Conservation (phyloP, 2,113 vertebrate genomes). For the Platycercus adscitus region DNA sequence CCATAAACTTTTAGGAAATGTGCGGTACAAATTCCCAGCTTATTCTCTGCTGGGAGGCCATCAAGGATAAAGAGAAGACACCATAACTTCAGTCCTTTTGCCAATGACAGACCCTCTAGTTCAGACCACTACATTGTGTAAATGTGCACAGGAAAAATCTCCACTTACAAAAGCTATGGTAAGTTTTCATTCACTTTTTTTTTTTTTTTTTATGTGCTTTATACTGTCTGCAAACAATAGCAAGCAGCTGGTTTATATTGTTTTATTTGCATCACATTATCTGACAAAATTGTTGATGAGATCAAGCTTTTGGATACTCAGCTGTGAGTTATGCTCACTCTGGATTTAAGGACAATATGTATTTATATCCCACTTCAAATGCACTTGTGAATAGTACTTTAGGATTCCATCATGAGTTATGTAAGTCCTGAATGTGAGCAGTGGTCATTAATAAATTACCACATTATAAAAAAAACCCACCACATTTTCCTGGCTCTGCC, state of each 20-base stretch:
- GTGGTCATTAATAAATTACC: neutral
- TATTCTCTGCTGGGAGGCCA: neutral
- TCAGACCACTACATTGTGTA: neutral
- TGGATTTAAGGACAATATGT: neutral
- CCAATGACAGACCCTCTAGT: neutral
- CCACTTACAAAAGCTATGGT: neutral
- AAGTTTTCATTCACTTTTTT: neutral
- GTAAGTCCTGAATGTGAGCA: neutral
- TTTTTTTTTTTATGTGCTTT: neutral
- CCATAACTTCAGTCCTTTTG: neutral
- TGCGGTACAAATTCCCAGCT: neutral
- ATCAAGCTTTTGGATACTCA: neutral
- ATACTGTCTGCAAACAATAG: neutral
- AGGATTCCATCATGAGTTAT: neutral
- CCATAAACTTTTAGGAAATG: neutral
- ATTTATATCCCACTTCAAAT: neutral
- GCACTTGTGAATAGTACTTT: neutral
- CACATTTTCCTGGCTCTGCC: neutral
- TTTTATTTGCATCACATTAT: neutral
- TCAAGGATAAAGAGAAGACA: neutral
- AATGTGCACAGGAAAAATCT: neutral
- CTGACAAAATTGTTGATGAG: constrained; percentile 37
- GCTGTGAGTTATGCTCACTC: neutral
- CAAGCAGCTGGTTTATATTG: neutral
- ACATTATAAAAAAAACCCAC: neutral